Base-by-base conservation (phyloP, 2,888 invertebrate species). In the Drosophila subquinaria region DNA sequence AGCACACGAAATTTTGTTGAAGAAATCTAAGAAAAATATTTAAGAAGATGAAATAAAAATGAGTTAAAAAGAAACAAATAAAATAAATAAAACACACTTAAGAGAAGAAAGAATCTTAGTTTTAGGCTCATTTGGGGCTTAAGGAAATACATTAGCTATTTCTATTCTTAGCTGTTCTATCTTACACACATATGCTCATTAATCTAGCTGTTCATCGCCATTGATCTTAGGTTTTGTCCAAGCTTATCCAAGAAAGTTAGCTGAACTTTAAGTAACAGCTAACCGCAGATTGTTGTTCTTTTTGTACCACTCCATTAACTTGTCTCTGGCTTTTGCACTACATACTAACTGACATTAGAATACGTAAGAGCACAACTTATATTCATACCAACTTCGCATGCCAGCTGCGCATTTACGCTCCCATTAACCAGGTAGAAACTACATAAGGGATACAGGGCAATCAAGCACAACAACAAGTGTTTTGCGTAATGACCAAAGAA, bases 341-440 rank as follows among this genome's bases (percentile, higher is more conserved):
- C 68, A 61, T 66, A 69, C 62, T 64, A 65, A 69, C 89, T 80
- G 87, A 79, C 87, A 79, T 86, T 83, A 84, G 84, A 79, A 88
- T 81, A 72, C 64, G 61, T 57, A 69, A 63, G 68, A 72, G 57
- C 38, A 47, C 47, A 59, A 71, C 62, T 53, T 62, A 51, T 59
- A 50, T 79, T 74, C 57, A 63, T 52, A 75, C 71, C 68, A 78
- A 79, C 81, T 79, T 85, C 73, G 74, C 87, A 89, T 81, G 84
- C 89, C 84, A 89, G 76, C 76, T 89, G 84, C 87, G 84, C 87
- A 89, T 89, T 85, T 85, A 85, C 84, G 84, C 84, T 85, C 84
- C 84, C 84, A 85, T 85, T 85, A 85, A 79, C 89, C 81, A 81
- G 76, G 64, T 73, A 79, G 76, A 81, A 89, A 81, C 66, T 76